Percentiles rank a stretch among this genome's conserved stretches.
phyloP scores from a whole-genome alignment of 2,797 vertebrate species.

The Sebastes paucispinis region DNA sequence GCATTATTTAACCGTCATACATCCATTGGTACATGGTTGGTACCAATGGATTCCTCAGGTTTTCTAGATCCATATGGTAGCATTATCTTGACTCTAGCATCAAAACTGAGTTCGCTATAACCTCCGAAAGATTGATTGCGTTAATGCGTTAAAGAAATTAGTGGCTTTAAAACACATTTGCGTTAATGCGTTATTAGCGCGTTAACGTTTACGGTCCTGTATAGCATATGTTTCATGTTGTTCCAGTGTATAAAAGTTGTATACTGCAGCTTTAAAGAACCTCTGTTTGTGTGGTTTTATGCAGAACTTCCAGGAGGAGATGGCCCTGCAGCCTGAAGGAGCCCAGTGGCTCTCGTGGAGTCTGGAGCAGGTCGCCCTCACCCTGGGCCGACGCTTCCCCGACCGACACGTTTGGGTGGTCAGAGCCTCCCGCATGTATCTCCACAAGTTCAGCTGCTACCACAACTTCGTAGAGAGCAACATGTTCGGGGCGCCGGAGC shows the following conservation, averaged over 20 bases:
- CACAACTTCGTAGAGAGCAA: slow-evolving; percentile 95
- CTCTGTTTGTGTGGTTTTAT: neutral
- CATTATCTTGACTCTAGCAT: too few relatives aligned
- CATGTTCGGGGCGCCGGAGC: slow-evolving; percentile 95
- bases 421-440: slow-evolving; percentile 91
- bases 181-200: too few relatives aligned
- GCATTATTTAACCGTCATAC: too few relatives aligned
- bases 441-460: slow-evolving; percentile 98
- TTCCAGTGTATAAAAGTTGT: neutral
- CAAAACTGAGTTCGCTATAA: too few relatives aligned
- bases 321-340: slow-evolving; percentile 90
- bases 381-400: slow-evolving; percentile 88
- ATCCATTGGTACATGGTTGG: too few relatives aligned
- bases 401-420: slow-evolving; percentile 90
- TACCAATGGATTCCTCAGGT: too few relatives aligned
- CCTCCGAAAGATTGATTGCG: too few relatives aligned
- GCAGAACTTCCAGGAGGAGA: slow-evolving; percentile 94
- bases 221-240: neutral
- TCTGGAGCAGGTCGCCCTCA: slow-evolving; percentile 89
- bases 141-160: too few relatives aligned
- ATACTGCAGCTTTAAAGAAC: neutral
- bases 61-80: accelerated
- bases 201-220: too few relatives aligned
- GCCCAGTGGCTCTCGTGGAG: slow-evolving; percentile 92
- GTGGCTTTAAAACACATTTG: accelerated